Percentiles rank a stretch among this genome's conserved stretches.
Conservation (phyloP, 2,797 vertebrate genomes). For the Silurus lanzhouensis region DNA sequence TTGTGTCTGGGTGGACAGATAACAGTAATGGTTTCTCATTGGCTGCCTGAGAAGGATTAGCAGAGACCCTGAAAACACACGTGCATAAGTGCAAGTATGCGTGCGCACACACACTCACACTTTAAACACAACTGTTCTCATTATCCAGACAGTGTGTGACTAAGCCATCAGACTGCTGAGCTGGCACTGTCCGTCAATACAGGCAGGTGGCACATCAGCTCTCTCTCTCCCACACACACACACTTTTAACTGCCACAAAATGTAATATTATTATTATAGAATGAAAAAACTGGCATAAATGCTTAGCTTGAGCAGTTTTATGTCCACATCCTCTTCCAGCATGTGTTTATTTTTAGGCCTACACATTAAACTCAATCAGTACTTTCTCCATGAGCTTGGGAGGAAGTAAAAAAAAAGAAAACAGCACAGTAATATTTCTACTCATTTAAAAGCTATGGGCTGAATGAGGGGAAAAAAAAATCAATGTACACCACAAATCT, state of each 20-base stretch:
- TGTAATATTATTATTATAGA: not conserved
- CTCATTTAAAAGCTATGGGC: slow-evolving; percentile 18
- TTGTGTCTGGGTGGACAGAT: not conserved
- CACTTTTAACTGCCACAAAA: not conserved
- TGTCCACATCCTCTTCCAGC: not conserved
- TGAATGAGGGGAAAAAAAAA: not conserved
- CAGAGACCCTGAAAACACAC: slow-evolving; percentile 16
- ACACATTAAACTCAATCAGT: slow-evolving; percentile 33
- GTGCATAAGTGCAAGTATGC: not conserved
- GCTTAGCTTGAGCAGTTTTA: not conserved
- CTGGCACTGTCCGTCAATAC: slow-evolving; percentile 7
- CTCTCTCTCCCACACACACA: not conserved
- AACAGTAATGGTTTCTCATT: not conserved
- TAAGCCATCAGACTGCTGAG: slow-evolving; percentile 52
- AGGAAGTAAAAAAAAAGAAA: not conserved
- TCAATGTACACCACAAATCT: slow-evolving; percentile 48
- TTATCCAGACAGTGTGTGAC: slow-evolving; percentile 31
- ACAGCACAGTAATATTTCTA: slow-evolving; percentile 14
- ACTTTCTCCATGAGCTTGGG: not conserved
- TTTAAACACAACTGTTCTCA: slow-evolving; percentile 31
- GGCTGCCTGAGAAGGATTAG: slow-evolving; percentile 17
- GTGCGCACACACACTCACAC: not conserved
- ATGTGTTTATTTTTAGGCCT: not conserved
- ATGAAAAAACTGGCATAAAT: not conserved
- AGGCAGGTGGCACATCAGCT: slow-evolving; percentile 7